Base-by-base conservation (phyloP, 2,888 invertebrate species). In the Andricus curvator region DNA sequence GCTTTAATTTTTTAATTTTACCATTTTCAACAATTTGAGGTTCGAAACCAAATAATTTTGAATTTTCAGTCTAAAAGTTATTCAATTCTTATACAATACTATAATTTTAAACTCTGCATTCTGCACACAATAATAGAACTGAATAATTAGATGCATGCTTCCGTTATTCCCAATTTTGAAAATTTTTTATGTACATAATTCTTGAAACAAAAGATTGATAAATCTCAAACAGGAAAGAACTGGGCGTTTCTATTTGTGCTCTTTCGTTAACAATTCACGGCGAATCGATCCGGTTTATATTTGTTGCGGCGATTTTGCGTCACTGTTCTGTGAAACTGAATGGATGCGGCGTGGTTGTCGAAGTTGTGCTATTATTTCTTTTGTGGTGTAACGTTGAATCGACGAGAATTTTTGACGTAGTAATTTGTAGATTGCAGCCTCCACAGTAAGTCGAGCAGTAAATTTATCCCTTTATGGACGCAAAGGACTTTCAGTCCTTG, bases 261-360 rank as follows among this genome's bases (percentile, higher is more conserved):
- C 51, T 70, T 74, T 74, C 74, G 56, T 74, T 60, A 56, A 60
- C 56, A 74, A 74, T 74, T 51, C 74, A 56, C 37, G 1, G 56
- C 15, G 13, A 60, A 74, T 74, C 56, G 56, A 74, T 74, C 33
- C 11, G 33, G n/a, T 60, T 60, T 74, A 74, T 74, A 74, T 74
- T 37, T 74, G 56, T 56, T 56, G 33, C 56, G 74, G 29, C n/a
- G 51, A 20, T 74, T 74, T 74, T 74, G 56, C 56, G 74, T 56
- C 74, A 74, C 4, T 20, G 33, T 56, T 74, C n/a, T n/a, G 13
- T 56, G n/a, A 74, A 74, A 51, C 56, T 56, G n/a, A 74, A 74
- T 74, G 51, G 74, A 29, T 33, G 41, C 37, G 48, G 17, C 29
- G 25, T 70, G 29, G 6, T 64, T 8, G 15, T 6, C 17, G 25